Evolutionary conservation across 2,113 vertebrate species (phyloP), one percentile per base, ranked within the genome.

Genomic region (Mastomys coucha): DNA sequence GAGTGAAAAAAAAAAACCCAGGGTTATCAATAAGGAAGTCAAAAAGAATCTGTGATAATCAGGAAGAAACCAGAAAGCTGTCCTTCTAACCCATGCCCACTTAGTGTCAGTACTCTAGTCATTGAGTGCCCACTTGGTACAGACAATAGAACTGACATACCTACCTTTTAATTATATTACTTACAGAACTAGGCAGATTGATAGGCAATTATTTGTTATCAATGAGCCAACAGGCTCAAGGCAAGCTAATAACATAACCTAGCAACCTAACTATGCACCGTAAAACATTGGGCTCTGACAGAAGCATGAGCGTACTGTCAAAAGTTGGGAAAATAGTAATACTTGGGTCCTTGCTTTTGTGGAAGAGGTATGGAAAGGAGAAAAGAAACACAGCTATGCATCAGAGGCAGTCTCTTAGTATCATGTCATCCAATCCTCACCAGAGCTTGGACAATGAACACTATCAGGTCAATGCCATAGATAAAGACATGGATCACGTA

Each of bases 251-350:
- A 85, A 78, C 19, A 22, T 80, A 75, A 53, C 33, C 28, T 51
- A 90, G 69, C 70, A 26, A 84, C 7, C 8, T 80, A 60, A 60
- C n/a, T 78, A n/a, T 2, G 60, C 42, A 45, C 14, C 42, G 28
- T 39, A 49, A 86, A 96, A 69, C 69, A 89, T 67, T 11, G 26
- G 76, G 6, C 33, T 63, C 88, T 76, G n/a, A 94, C 36, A 94
- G 26, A 39, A 96, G 70, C 36, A 86, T 67, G 58, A 93, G 20
- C 36, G 7, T 65, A 31, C 39, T 94, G 36, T 87, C 89, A 96
- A 95, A 78, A 97, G 13, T 39, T 92, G 95, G 95, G 42, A 8
- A 22, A 7, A 53, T 14, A 92, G 53, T 65, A 13, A 95, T 33
- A 60, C 0, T 1, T 42, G 0, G 24, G 81, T 84, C 67, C 39